Evolutionary conservation across 2,113 vertebrate genomes (phyloP).

Genomic region (Corythoichthys intestinalis): DNA sequence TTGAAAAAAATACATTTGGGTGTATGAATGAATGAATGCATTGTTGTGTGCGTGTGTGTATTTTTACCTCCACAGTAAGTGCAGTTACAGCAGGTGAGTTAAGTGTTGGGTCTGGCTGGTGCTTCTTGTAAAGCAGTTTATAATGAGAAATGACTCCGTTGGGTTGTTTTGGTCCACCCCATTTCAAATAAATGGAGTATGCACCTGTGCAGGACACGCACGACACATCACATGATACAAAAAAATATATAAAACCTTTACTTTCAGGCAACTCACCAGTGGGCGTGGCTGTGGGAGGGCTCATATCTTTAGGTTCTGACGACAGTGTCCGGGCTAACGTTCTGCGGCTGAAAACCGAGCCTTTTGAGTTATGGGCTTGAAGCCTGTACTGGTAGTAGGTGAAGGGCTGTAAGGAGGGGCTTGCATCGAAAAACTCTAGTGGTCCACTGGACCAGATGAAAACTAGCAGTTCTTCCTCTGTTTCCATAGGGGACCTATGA

Average conservation of each 20-base stretch:
- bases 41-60: neutral
- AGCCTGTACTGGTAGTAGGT: slow-evolving; percentile 81
- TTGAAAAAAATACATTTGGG: neutral
- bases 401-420: slow-evolving; percentile 74
- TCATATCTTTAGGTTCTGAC: slow-evolving; percentile 75
- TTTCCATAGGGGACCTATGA: slow-evolving; percentile 73
- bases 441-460: slow-evolving; percentile 81
- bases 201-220: slow-evolving; percentile 53
- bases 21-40: neutral
- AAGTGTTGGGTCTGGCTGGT: slow-evolving; percentile 68
- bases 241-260: neutral
- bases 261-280: slow-evolving; percentile 52
- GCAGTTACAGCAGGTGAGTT: slow-evolving; percentile 69
- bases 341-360: slow-evolving; percentile 79
- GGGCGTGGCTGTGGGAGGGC: slow-evolving; percentile 67
- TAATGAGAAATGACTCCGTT: slow-evolving; percentile 82
- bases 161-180: slow-evolving; percentile 77
- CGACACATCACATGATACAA: slow-evolving; percentile 2
- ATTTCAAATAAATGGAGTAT: slow-evolving; percentile 80
- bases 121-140: slow-evolving; percentile 77
- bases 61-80: slow-evolving; percentile 81
- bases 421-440: slow-evolving; percentile 79
- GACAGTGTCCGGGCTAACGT: slow-evolving; percentile 74
- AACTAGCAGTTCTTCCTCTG: slow-evolving; percentile 75
- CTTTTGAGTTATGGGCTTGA: slow-evolving; percentile 76